Evolutionary conservation across 2,113 vertebrate genomes (phyloP), one percentile per base, ranked within the genome.

Genomic region (Oenanthe melanoleuca): DNA sequence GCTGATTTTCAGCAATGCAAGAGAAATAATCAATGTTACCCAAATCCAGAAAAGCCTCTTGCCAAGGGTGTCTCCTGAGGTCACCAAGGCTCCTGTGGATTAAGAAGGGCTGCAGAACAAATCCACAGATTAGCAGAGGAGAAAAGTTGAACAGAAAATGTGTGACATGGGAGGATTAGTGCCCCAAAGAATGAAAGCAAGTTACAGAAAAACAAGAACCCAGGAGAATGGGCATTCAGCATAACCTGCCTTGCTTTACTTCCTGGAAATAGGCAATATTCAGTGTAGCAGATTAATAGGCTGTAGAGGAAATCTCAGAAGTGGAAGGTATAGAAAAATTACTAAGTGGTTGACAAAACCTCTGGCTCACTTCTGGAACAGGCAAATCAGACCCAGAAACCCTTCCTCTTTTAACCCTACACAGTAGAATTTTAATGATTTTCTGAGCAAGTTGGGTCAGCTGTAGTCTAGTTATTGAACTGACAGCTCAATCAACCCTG

Each of bases 41-140:
- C 42, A 65, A 93, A 95, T 77, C 66, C 59, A 82, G 90, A 91
- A 94, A 89, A 89, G 84, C 82, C 52, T 95, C 81, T 87, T 94
- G 91, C 44, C 56, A 92, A 94, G 59, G 34, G 33, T 83, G 77
- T 83, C 85, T 91, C 86, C 79, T 86, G 89, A 88, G 91, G 89
- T 92, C 89, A 95, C n/a, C 45, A 70, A 83, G 14, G 25, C 81
- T 94, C 59, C 80, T 22, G 19, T 73, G 93, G 89, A 95, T 97
- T 96, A 95, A 78, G 74, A 94, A 66, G 45, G 71, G 63, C 85
- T 89, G 74, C 71, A 88, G 89, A 94, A 95, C 74, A 92, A 97
- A 97, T 89, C 87, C 89, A 89, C 63, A 92, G 89, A 97, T 96
- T 92, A 95, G 64, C 42, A 95, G 59, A 82, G 71, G 50, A 96